Conservation (phyloP, 1,140 invertebrate genomes). For the Carposina sasakii region DNA sequence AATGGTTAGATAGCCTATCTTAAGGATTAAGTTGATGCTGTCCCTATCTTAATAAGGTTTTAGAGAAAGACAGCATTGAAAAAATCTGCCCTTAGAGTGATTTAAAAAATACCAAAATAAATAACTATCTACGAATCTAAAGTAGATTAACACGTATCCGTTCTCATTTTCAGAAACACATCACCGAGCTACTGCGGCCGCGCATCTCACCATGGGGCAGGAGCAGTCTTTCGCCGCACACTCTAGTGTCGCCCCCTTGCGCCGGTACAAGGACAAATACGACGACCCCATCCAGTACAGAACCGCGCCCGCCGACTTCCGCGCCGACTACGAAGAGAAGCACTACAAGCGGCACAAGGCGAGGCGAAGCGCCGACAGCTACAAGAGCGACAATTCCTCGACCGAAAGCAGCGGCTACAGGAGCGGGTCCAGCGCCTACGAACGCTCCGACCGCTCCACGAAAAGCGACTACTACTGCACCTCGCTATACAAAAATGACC, state of each 20-base stretch:
- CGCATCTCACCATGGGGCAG: constrained; percentile 56
- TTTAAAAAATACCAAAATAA: too few species aligned
- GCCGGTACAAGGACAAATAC: constrained; percentile 53
- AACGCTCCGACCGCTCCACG: constrained; percentile 52
- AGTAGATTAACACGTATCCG: not conserved
- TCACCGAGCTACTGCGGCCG: constrained; percentile 26
- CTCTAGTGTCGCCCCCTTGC: constrained; percentile 42
- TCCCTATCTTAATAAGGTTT: too few species aligned
- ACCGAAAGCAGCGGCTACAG: constrained; percentile 63
- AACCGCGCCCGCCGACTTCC: constrained; percentile 33
- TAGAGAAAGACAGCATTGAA: too few species aligned
- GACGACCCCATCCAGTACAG: constrained; percentile 43
- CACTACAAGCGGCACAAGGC: constrained; percentile 52
- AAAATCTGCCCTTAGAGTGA: too few species aligned
- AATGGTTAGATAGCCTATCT: too few species aligned
- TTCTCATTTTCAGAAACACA: constrained; percentile 37
- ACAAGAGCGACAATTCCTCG: constrained; percentile 58
- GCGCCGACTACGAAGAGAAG: constrained; percentile 42
- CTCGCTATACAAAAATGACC: constrained; percentile 70
- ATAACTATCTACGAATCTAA: too few species aligned
- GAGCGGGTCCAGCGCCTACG: constrained; percentile 58
- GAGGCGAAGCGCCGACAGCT: constrained; percentile 53
- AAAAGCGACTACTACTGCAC: constrained; percentile 59
- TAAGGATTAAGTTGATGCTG: too few species aligned
- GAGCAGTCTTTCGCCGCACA: constrained; percentile 60